Evolutionary conservation across 2,888 invertebrate genomes (phyloP).

Genomic region (Sabatieria punctata): DNA sequence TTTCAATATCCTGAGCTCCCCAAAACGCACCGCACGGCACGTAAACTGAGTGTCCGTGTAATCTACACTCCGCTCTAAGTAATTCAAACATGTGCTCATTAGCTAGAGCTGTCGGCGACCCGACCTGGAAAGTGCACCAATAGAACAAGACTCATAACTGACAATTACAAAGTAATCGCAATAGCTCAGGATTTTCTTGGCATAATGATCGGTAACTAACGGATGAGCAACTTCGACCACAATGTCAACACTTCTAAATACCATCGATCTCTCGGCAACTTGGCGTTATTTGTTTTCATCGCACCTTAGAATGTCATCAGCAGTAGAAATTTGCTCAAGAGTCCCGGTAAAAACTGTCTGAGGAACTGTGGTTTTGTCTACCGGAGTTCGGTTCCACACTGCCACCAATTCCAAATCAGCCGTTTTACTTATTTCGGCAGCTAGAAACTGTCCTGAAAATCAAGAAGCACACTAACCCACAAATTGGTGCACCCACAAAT

Average conservation of each 20-base stretch:
- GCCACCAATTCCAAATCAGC: conserved; percentile 16
- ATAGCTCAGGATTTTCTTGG: not conserved
- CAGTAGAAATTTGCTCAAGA: too few species aligned
- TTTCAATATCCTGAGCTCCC: conserved; percentile 41
- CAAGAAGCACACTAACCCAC: not conserved
- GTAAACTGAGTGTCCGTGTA: conserved; percentile 33
- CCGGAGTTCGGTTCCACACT: conserved; percentile 24
- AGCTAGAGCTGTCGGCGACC: conserved; percentile 42
- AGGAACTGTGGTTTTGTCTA: conserved; percentile 15
- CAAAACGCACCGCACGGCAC: conserved; percentile 42
- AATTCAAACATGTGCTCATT: conserved; percentile 30
- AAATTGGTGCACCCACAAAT: not conserved
- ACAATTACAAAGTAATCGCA: not conserved
- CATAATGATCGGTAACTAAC: too few species aligned
- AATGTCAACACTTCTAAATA: not conserved
- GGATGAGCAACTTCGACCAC: conserved; percentile 43
- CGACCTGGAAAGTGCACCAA: conserved; percentile 30
- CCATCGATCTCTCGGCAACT: too few species aligned
- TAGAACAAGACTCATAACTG: not conserved
- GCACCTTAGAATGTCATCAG: too few species aligned
- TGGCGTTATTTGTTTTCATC: too few species aligned
- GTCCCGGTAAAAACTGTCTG: too few species aligned
- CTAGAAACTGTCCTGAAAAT: conserved; percentile 23
- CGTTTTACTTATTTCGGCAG: conserved; percentile 16
- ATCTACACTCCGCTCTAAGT: conserved; percentile 29